Evolutionary conservation across 1,140 invertebrate genomes (phyloP).

Genomic region (Neodiprion pinetum): DNA sequence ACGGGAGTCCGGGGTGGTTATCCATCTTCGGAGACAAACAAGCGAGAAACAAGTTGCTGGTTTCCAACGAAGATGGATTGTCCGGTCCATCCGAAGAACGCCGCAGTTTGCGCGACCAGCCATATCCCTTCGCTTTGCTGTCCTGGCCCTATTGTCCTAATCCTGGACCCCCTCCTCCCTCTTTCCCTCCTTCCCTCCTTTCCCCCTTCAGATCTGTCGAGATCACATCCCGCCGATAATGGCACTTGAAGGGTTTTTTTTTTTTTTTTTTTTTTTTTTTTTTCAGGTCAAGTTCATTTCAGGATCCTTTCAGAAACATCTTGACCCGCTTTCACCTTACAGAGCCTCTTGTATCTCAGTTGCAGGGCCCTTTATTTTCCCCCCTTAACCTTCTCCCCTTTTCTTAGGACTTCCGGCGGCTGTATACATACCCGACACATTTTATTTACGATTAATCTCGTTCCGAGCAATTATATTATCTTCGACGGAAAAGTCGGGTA

Average conservation of each 20-base stretch:
- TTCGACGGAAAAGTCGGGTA: background rate
- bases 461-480: conserved; percentile 7
- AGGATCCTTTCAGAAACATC: background rate
- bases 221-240: conserved; percentile 10
- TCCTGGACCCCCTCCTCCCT: background rate
- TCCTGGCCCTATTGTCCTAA: background rate
- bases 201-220: conserved; percentile 12
- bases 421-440: background rate
- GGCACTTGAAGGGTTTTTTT: conserved; percentile 4
- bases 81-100: background rate
- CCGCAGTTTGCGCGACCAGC: background rate
- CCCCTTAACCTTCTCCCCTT: background rate
- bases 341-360: background rate
- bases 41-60: conserved; percentile 2
- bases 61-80: conserved; percentile 1
- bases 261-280: conserved; percentile 12
- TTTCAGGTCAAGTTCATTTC: background rate
- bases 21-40: conserved; percentile 2
- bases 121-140: background rate
- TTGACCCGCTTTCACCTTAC: background rate
- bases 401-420: background rate
- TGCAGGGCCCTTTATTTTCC: background rate
- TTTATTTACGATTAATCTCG: background rate
- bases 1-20: background rate
- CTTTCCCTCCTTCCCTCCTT: conserved; percentile 7